These are phyloP conservation scores for Bombus sylvicola DNA, from an alignment of 1,140 invertebrate genomes.

Conservation along the genomic window DNA sequence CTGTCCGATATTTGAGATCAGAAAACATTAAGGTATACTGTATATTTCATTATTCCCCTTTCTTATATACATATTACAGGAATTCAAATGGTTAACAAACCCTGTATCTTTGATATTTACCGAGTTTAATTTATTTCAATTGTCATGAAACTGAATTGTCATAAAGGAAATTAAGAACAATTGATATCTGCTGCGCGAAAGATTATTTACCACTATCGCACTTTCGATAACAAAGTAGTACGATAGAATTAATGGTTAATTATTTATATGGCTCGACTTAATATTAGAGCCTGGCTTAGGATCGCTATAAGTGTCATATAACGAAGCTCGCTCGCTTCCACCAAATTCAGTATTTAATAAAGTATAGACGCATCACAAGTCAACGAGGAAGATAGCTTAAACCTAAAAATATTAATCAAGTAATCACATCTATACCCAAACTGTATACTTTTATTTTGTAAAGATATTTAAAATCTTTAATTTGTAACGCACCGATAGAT, in stretches of 20 bases:
- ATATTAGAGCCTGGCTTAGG: not conserved
- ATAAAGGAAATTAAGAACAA: not conserved
- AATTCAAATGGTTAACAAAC: not conserved
- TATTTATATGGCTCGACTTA: not conserved
- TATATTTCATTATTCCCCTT: not conserved
- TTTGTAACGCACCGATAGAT: no score
- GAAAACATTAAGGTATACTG: slow-evolving; percentile 22
- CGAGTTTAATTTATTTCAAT: not conserved
- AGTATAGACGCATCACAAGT: not conserved
- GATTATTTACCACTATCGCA: not conserved
- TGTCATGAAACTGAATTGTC: not conserved
- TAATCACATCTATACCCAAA: not conserved
- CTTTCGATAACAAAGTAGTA: not conserved
- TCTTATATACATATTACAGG: not conserved
- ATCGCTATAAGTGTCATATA: not conserved
- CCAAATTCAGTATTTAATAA: not conserved
- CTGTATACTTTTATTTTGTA: no score
- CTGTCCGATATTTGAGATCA: slow-evolving; percentile 63
- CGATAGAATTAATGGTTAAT: not conserved
- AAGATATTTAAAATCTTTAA: no score
- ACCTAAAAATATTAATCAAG: not conserved
- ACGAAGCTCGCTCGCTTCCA: not conserved
- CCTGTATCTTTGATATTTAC: not conserved
- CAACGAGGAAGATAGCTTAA: not conserved
- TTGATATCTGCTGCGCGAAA: no score